Conservation (phyloP, 2,888 invertebrate species). For the Tuta absoluta region DNA sequence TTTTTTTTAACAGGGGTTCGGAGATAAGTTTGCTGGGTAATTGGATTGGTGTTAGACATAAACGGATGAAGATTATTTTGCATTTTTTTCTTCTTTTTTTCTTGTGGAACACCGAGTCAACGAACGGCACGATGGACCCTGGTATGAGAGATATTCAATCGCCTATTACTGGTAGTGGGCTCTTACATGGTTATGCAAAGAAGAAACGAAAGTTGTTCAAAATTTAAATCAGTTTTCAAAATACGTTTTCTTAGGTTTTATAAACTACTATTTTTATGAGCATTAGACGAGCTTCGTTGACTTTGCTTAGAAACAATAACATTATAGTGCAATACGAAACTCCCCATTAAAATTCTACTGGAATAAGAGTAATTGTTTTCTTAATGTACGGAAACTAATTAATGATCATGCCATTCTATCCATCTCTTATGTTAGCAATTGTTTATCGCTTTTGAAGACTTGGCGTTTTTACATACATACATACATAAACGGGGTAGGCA, state of each 20-base stretch:
- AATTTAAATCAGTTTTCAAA: too few species aligned
- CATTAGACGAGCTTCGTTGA: not conserved
- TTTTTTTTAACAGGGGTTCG: constrained; percentile 17
- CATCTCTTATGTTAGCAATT: constrained; percentile 12
- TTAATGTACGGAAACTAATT: constrained; percentile 20
- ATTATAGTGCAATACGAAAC: not conserved
- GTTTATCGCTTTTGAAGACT: not conserved
- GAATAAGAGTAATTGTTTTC: constrained; percentile 11
- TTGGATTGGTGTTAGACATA: constrained; percentile 6
- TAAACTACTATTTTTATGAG: too few species aligned
- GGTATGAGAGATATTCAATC: too few species aligned
- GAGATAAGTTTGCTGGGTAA: not conserved
- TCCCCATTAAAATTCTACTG: constrained; percentile 12
- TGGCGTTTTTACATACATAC: not conserved
- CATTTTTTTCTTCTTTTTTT: too few species aligned
- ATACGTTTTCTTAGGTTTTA: too few species aligned
- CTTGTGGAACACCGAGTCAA: too few species aligned
- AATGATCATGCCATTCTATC: constrained; percentile 3
- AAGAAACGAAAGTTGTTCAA: too few species aligned
- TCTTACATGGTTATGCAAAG: too few species aligned
- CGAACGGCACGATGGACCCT: too few species aligned
- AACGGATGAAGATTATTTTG: not conserved
- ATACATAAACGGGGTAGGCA: not conserved
- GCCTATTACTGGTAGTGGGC: too few species aligned
- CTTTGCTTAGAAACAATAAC: not conserved